Conservation (phyloP, 2,888 invertebrate species). For the Slavum lentiscoides region DNA sequence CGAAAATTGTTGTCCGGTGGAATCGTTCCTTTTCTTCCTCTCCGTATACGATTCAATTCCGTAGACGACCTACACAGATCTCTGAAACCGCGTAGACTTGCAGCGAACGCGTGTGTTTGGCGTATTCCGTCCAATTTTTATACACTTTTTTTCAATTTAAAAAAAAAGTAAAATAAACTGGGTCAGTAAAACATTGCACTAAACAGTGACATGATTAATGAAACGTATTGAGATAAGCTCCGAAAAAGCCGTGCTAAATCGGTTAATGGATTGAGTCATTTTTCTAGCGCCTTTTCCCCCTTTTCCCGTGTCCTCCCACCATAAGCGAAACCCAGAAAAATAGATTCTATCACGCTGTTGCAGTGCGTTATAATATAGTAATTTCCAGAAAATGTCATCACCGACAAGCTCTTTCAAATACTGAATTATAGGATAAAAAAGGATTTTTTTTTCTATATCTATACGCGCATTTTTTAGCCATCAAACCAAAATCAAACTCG, state of each 20-base stretch:
- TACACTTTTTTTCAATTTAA: background rate
- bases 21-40: too few species aligned
- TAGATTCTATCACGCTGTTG: conserved; percentile 18
- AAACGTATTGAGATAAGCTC: conserved; percentile 48
- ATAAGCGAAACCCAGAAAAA: conserved; percentile 3
- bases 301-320: too few species aligned
- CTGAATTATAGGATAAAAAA: background rate
- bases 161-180: conserved; percentile 23
- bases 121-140: conserved; percentile 18
- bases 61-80: too few species aligned
- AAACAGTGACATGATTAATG: conserved; percentile 48
- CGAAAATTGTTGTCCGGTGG: too few species aligned
- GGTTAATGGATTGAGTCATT: conserved; percentile 50
- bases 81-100: background rate
- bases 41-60: too few species aligned
- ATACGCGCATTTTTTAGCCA: too few species aligned
- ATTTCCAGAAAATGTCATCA: background rate
- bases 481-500: too few species aligned
- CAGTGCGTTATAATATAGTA: background rate
- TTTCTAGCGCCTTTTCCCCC: conserved; percentile 28
- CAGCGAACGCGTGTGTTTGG: conserved; percentile 1
- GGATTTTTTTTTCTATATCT: too few species aligned
- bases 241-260: conserved; percentile 42
- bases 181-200: conserved; percentile 33
- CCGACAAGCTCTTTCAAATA: background rate